Base-by-base conservation (phyloP, 2,113 vertebrate genomes). In the Xiphophorus couchianus region DNA sequence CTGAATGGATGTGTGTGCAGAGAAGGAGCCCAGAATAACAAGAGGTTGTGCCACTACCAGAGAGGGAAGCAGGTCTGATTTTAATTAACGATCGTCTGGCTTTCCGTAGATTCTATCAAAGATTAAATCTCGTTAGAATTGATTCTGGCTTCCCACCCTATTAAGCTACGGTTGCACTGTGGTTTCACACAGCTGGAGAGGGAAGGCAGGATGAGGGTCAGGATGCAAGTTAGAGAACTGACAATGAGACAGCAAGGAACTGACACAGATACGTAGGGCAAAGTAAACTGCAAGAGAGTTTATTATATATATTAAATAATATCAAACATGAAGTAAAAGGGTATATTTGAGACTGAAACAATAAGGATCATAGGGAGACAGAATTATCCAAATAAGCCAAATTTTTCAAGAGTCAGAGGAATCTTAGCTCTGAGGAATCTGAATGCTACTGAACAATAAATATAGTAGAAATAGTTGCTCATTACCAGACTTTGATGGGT, bases 91-190 rank as follows among this genome's bases (percentile, higher is more conserved):
- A 91, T 90, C 17, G 51, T 58, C 62, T 73, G 29, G 74, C 83
- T 71, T 80, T 84, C 82, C 2, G 63, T 70, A 84, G 90, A 86
- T 86, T 86, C 39, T 31, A 78, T 85, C 88, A 88, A 84, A 87
- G 89, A 93, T 93, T 88, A 90, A 90, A 93, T 89, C 87, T 88
- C 12, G 30, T 91, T 90, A 90, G 83, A 76, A 93, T 91, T 88
- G 90, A 93, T 91, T 86, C 72, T 77, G 85, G 81, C 75, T 73
- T 82, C 80, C 68, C 73, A 51, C 30, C 67, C 67, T 62, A 89
- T 90, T 91, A 82, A 83, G 66, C 83, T 66, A 69, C 22, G 60
- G 76, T 62, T 77, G 73, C 71, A 44, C 29, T 15, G 29, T 71
- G 73, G 69, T 61, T 39, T 78, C 80, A 74, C 63, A 73, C 74